A percentile compares a stretch with the other conserved stretches of the same genome.
phyloP scores from a whole-genome alignment of 2,113 vertebrate species.

The Amphiprion ocellaris region DNA sequence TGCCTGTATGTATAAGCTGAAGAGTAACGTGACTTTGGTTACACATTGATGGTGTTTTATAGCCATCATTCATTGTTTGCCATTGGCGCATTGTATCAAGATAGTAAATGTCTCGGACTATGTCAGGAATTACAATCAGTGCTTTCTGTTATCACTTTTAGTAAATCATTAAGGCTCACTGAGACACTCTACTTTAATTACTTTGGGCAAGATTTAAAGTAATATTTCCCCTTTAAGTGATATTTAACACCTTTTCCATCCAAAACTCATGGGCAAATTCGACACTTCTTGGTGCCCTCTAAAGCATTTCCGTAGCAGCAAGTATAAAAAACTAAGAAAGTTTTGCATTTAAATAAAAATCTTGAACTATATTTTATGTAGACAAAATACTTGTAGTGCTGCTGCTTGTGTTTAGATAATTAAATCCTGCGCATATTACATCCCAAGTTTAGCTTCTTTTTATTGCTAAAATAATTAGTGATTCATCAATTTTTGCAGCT shows the following conservation, averaged over 20 bases:
- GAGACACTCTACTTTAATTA: neutral
- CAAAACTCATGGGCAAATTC: neutral
- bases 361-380: neutral
- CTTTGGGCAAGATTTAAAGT: neutral
- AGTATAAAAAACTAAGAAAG: neutral
- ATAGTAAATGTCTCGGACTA: constrained; percentile 24
- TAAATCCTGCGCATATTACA: neutral
- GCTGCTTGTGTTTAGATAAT: neutral
- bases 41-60: neutral
- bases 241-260: neutral
- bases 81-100: neutral
- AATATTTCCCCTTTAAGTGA: neutral
- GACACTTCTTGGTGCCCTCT: neutral
- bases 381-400: neutral
- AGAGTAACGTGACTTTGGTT: constrained; percentile 18
- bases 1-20: neutral
- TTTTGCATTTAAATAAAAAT: neutral
- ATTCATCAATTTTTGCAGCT: no score
- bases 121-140: neutral
- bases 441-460: neutral
- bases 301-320: neutral
- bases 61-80: neutral
- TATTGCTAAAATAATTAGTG: neutral
- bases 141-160: neutral
- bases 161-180: neutral